These are phyloP conservation scores for Meliscaeva auricollis DNA, from an alignment of 2,888 invertebrate species.

Conservation along the genomic window DNA sequence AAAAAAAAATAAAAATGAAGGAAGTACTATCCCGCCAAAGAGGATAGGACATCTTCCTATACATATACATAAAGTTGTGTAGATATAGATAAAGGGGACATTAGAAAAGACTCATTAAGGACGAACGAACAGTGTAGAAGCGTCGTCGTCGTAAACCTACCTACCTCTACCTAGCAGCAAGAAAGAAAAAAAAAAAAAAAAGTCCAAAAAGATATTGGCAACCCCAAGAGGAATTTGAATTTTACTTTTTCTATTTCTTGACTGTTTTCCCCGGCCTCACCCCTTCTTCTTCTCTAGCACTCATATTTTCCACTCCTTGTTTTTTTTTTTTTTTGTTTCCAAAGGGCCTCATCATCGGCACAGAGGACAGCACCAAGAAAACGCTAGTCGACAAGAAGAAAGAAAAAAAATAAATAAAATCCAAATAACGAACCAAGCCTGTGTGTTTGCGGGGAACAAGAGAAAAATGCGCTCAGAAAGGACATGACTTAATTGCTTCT, in stretches of 20 bases:
- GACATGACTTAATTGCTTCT: conserved; percentile 70
- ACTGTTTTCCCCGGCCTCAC: conserved; percentile 12
- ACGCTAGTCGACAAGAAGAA: conserved; percentile 16
- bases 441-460: not conserved
- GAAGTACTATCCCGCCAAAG: not conserved
- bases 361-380: conserved; percentile 22
- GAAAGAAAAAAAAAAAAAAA: conserved; percentile 18
- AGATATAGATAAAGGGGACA: conserved; percentile 47
- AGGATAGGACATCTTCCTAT: not conserved
- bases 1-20: conserved; percentile 37
- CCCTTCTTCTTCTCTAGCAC: conserved; percentile 32
- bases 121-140: conserved; percentile 31
- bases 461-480: conserved; percentile 41
- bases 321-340: conserved; percentile 30
- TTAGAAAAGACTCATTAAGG: conserved; percentile 75
- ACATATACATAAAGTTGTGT: conserved; percentile 10
- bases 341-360: conserved; percentile 25
- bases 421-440: not conserved
- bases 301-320: conserved; percentile 47
- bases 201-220: conserved; percentile 59
- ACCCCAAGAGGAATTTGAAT: conserved; percentile 73
- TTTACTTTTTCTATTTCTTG: conserved; percentile 44
- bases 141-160: not conserved
- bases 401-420: conserved; percentile 9
- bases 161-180: not conserved